Base-by-base conservation (phyloP, 2,888 invertebrate species). In the Drosophila meridionalis region DNA sequence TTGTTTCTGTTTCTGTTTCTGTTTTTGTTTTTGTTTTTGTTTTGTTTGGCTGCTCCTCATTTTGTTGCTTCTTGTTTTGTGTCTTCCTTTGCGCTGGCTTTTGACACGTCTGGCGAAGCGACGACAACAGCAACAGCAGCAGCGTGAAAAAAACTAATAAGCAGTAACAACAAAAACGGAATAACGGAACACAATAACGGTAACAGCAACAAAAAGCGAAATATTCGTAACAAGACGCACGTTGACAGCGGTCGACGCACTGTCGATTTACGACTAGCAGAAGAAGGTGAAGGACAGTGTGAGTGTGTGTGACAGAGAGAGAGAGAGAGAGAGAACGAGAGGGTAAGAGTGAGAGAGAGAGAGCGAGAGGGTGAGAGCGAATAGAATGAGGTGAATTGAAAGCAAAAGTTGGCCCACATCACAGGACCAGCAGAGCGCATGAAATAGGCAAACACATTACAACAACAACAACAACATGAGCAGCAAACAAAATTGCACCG, bases 181-280 rank as follows among this genome's bases (percentile, higher is more conserved):
- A 26, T 64, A 58, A 14, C 61, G 48, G 56, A 40, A 53, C 80
- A 50, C 56, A 55, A 32, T 68, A 58, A 34, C 65, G 43, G 56
- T 42, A 45, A 56, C 45, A 53, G 61, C 61, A 71, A 67, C 55
- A 65, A 69, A 38, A 62, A 63, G 43, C 57, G 61, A 57, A 73
- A 57, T 60, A 68, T 60, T 66, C 61, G 48, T 52, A 76, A 62
- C 53, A 48, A 68, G 68, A 80, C 78, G 63, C 69, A 63, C 45
- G 55, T 48, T 89, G 89, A 89, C 87, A 79, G 74, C 87, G 84
- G 87, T 89, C 79, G 84, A 53, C 71, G 76, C 73, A 65, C 82
- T 83, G 74, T 75, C 87, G 78, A 80, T 78, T 77, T 72, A 83
- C 63, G 43, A 62, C 56, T 42, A 53, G 11, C 20, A 42, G 5